Evolutionary conservation across 2,113 vertebrate species (phyloP).

Genomic region (Lutjanus erythropterus): DNA sequence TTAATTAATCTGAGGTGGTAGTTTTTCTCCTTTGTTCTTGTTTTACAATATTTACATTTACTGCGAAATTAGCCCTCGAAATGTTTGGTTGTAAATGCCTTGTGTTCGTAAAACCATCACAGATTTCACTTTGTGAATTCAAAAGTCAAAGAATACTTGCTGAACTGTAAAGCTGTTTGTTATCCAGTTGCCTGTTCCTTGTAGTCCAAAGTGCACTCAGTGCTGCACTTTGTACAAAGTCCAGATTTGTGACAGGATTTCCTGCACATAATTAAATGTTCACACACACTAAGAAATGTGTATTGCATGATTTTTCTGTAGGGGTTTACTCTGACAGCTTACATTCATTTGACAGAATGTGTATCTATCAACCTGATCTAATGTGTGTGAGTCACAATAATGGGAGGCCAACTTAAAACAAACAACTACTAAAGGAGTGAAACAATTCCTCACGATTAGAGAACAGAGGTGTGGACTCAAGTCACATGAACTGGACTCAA

Average conservation of each 20-base stretch:
- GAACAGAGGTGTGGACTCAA: too few species aligned
- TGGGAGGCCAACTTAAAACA: not conserved
- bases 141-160: not conserved
- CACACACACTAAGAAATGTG: not conserved
- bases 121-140: not conserved
- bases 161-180: not conserved
- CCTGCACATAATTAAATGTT: not conserved
- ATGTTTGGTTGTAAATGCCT: not conserved
- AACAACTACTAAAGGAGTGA: not conserved
- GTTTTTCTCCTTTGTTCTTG: not conserved
- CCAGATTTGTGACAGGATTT: not conserved
- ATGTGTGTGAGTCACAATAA: not conserved
- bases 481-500: too few species aligned
- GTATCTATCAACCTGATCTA: not conserved
- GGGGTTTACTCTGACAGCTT: not conserved
- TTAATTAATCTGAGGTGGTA: not conserved
- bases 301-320: not conserved
- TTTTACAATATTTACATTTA: not conserved
- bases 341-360: not conserved
- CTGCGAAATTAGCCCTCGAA: not conserved
- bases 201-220: not conserved
- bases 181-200: not conserved
- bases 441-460: too few species aligned
- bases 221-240: not conserved
- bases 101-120: not conserved